Evolutionary conservation across 2,888 invertebrate species (phyloP).

Genomic region (Andrena dorsata): DNA sequence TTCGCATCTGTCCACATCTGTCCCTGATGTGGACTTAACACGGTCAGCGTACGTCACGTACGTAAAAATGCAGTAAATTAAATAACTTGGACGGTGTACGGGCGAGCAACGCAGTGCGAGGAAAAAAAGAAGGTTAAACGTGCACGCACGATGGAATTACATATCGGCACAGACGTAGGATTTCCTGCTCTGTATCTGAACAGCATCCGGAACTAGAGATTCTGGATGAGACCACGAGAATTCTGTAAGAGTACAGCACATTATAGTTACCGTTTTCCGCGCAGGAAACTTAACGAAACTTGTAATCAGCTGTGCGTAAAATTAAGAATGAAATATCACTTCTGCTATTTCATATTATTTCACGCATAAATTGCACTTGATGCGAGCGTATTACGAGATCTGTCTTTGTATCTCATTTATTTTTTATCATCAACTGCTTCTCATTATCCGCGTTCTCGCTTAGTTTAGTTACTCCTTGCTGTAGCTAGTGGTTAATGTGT

Average conservation of each 20-base stretch:
- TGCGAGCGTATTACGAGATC: neutral
- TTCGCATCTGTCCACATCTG: constrained; percentile 7
- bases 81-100: neutral
- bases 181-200: constrained; percentile 42
- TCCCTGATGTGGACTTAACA: neutral
- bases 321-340: neutral
- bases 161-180: constrained; percentile 23
- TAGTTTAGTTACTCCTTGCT: too few species aligned
- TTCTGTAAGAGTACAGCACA: constrained; percentile 42
- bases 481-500: neutral
- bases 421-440: neutral
- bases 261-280: constrained; percentile 10
- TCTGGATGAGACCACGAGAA: constrained; percentile 22
- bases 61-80: constrained; percentile 19
- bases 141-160: constrained; percentile 9
- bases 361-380: neutral
- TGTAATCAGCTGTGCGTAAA: neutral
- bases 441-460: too few species aligned
- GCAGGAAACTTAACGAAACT: neutral
- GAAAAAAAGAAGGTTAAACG: constrained; percentile 23
- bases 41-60: neutral
- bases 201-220: constrained; percentile 48
- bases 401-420: neutral
- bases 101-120: neutral
- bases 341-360: constrained; percentile 5